Base-by-base conservation (phyloP, 2,113 vertebrate species). In the Silurus asotus region DNA sequence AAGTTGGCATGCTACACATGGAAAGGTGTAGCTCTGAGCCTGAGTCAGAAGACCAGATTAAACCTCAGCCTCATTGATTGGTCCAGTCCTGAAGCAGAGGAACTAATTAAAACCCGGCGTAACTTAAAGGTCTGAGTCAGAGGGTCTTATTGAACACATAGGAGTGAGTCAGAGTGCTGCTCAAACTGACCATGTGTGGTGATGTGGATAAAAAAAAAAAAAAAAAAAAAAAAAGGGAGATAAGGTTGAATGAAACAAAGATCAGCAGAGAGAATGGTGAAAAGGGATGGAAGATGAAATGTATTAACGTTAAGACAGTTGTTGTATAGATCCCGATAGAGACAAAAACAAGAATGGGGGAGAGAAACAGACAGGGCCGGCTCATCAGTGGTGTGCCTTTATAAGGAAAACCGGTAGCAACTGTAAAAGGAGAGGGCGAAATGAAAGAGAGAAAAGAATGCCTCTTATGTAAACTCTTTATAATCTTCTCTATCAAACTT, bases 401-500 rank as follows among this genome's bases (percentile, higher is more conserved):
- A 95, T 94, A 96, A 94, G 94, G 94, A 94, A 87, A 92, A 90
- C 81, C 53, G 87, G 79, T 83, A 81, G 81, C 87, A 75, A 7
- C 87, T 62, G 86, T 76, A 91, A 85, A 87, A 49, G 72, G 77
- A 45, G 15, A 70, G 17, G 61, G 82, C 70, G 69, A 83, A 87
- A 79, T 86, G 82, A 93, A 51, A 79, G 53, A 86, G 88, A 90
- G 83, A 89, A 84, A 92, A 75, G 88, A 93, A 93, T 84, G 88
- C 89, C 78, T 89, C 88, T 90, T 92, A 92, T 84, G 91, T 94
- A 94, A 94, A 94, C 94, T 93, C 91, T 91, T 92, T 90, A 89
- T 82, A 76, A 69, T 59, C 83, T 48, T 11, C 25, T 69, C 20
- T n/a, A 19, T 56, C 25, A 25, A 19, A 19, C 28, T 49, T 67